Base-by-base conservation (phyloP, 2,888 invertebrate genomes). In the Panopea generosa region DNA sequence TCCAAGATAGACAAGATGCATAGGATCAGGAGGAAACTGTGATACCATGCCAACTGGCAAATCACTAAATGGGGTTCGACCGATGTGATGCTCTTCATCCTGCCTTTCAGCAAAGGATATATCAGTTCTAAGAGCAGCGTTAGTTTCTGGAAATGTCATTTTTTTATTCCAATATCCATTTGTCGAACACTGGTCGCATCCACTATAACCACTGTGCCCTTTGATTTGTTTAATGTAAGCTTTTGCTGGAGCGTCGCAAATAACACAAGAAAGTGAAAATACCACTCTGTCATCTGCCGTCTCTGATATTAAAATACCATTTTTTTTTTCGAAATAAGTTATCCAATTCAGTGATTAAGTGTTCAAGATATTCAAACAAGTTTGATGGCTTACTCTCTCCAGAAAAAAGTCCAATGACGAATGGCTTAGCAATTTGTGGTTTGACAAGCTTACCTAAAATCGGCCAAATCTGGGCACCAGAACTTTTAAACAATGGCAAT, bases 1-100 rank as follows among this genome's bases (percentile, higher is more conserved):
- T 6, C 89, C 90, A 33, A 90, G 72, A 50, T 84, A 89, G 4
- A 87, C 69, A 6, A 89, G 59, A 56, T 91, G 91, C 90, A 90
- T 85, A 69, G 86, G 85, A n/a, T 90, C 86, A 24, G 86, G 40
- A 14, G 87, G 87, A 66, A 91, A 78, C 60, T 84, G 55, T 7
- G 81, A 65, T 14, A 90, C 79, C 59, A 88, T 60, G 45, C 79
- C 84, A 49, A 90, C 47, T 26, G 71, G 49, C n/a, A 57, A 33
- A 20, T 63, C 20, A 18, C 16, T 18, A 24, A 83, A 78, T 11
- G 80, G 77, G 24, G 83, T 63, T 20, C 65, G 38, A 24, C 57
- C 70, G 29, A 68, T 57, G 53, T 88, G 86, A 40, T 79, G 82
- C 27, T 75, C 77, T 22, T 71, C 77, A 67, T 83, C 63, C 29